Percentiles rank a stretch among this genome's conserved stretches.
Evolutionary conservation across 1,140 invertebrate species (phyloP).

Genomic region (Lucilia sericata): DNA sequence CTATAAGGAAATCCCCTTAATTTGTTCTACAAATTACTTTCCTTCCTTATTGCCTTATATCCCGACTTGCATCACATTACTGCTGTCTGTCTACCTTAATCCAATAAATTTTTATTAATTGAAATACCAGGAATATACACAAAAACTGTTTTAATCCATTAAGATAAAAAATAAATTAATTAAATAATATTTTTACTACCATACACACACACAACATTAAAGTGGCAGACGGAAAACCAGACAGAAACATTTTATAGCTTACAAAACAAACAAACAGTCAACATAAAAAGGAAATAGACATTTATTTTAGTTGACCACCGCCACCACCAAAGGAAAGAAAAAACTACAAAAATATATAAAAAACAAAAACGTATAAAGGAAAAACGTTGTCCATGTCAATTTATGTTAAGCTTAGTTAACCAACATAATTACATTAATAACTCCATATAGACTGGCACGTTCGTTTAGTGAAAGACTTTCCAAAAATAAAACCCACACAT

Average conservation of each 20-base stretch:
- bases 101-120: conserved; percentile 16
- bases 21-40: neutral
- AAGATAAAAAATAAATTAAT: conserved; percentile 14
- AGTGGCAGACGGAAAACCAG: neutral
- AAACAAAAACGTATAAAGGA: neutral
- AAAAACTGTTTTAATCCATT: conserved; percentile 12
- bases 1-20: too few relatives aligned
- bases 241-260: neutral
- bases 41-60: neutral
- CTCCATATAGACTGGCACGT: neutral
- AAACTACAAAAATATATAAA: neutral
- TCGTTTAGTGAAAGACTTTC: neutral
- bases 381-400: neutral
- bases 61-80: neutral
- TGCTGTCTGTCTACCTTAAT: neutral
- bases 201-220: neutral
- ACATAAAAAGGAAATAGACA: neutral
- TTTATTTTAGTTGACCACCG: neutral
- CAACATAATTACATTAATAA: conserved; percentile 27
- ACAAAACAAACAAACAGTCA: neutral
- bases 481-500: neutral
- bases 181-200: neutral
- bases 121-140: neutral
- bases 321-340: neutral
- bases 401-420: conserved; percentile 24